Conservation (phyloP, 2,888 invertebrate species). For the Chymomyza procnemis region DNA sequence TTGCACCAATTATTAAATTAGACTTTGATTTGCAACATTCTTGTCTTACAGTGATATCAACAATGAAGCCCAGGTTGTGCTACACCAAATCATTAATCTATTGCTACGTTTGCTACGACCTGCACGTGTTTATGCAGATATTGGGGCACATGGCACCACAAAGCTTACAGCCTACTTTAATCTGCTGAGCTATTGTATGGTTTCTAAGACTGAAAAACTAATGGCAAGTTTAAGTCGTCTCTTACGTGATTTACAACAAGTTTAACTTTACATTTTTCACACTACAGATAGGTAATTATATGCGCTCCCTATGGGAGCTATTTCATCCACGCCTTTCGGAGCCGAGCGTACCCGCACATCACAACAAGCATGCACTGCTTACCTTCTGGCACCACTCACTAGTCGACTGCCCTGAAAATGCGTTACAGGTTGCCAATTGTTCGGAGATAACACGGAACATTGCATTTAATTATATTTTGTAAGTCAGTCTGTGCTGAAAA, state of each 20-base stretch:
- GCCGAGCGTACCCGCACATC: slow-evolving; percentile 95
- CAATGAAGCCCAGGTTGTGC: slow-evolving; percentile 81
- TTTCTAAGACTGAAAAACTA: slow-evolving; percentile 93
- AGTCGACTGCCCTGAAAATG: slow-evolving; percentile 94
- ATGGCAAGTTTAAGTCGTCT: slow-evolving; percentile 83
- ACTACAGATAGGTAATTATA: slow-evolving; percentile 92
- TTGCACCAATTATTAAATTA: no score
- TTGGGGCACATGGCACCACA: slow-evolving; percentile 91
- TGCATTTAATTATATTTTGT: slow-evolving; percentile 97
- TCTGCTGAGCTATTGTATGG: slow-evolving; percentile 93
- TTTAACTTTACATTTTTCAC: slow-evolving; percentile 1
- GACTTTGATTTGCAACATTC: not conserved
- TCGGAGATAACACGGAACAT: slow-evolving; percentile 94
- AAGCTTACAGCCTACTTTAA: slow-evolving; percentile 96
- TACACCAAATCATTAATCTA: slow-evolving; percentile 86
- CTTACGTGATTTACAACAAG: slow-evolving; percentile 1
- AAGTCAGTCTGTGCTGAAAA: slow-evolving; percentile 65
- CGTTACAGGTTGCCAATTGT: slow-evolving; percentile 91
- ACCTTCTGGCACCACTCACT: slow-evolving; percentile 97
- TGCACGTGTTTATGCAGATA: slow-evolving; percentile 91
- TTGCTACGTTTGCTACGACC: slow-evolving; percentile 87
- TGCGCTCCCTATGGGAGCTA: slow-evolving; percentile 94
- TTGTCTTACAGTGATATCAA: slow-evolving; percentile 76
- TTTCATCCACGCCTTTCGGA: slow-evolving; percentile 96
- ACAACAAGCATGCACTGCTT: slow-evolving; percentile 95